These are phyloP conservation scores for Propithecus deckenii DNA, from an alignment of 2,797 vertebrate genomes.

Conservation along the genomic window DNA sequence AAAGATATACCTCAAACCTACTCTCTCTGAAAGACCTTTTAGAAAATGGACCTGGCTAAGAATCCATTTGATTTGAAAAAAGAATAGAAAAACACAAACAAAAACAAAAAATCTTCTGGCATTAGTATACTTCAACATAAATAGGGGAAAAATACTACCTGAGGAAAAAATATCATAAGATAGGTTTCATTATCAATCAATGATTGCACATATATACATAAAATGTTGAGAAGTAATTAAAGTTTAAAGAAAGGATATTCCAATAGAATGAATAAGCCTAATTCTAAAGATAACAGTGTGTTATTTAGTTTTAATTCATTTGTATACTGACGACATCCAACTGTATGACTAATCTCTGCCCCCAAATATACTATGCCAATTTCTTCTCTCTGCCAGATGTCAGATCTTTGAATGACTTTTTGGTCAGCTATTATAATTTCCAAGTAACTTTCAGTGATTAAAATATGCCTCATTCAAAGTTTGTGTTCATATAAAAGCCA, in stretches of 20 bases:
- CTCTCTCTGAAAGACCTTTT: neutral
- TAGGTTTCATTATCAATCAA: neutral
- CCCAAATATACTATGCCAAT: neutral
- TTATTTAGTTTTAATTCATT: neutral
- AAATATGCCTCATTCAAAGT: neutral
- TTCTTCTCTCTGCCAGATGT: neutral
- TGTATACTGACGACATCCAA: neutral
- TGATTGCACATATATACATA: neutral
- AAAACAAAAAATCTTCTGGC: neutral
- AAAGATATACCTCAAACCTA: neutral
- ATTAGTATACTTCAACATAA: neutral
- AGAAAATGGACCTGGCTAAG: neutral
- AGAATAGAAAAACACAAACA: neutral
- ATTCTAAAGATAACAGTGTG: neutral
- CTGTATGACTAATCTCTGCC: neutral
- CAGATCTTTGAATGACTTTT: neutral
- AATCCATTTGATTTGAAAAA: neutral
- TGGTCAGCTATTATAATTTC: neutral
- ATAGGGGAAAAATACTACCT: neutral
- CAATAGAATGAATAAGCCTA: neutral
- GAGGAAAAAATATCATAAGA: neutral
- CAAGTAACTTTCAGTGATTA: neutral
- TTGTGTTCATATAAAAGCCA: neutral
- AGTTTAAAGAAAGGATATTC: neutral
- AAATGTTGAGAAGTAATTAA: neutral